These are phyloP conservation scores for Carlito syrichta DNA, from an alignment of 2,113 vertebrate genomes.

Conservation along the genomic window DNA sequence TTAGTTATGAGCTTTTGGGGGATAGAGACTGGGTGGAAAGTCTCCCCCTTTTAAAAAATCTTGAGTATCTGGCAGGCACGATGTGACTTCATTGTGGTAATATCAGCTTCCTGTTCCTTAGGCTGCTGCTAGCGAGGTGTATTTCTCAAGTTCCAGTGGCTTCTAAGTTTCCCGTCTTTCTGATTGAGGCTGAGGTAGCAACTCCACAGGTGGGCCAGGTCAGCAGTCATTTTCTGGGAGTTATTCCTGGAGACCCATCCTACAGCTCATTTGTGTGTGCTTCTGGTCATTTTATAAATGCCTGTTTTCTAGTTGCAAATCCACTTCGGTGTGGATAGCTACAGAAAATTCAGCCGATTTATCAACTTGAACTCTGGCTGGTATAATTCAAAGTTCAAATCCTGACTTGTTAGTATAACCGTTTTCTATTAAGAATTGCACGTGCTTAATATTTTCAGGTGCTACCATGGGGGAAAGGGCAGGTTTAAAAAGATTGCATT, in stretches of 20 bases:
- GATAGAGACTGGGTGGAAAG: not conserved
- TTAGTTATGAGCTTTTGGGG: not conserved
- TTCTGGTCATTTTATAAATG: not conserved
- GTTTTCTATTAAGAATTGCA: not conserved
- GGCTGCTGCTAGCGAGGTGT: not conserved
- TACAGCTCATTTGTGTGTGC: not conserved
- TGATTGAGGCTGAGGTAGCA: not conserved
- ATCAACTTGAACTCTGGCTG: not conserved
- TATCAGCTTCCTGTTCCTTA: not conserved
- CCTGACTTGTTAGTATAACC: not conserved
- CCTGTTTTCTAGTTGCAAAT: not conserved
- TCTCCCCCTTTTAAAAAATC: not conserved
- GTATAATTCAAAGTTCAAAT: not conserved
- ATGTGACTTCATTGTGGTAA: not conserved
- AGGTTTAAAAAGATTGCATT: not conserved
- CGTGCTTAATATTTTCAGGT: not conserved
- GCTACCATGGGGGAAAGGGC: not conserved
- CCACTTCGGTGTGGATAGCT: not conserved
- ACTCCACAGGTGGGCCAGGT: not conserved
- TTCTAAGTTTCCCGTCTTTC: not conserved
- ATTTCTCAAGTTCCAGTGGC: not conserved
- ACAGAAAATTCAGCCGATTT: not conserved
- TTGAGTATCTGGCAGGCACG: not conserved
- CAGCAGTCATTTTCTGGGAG: not conserved
- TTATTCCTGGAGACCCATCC: not conserved